Evolutionary conservation across 2,113 vertebrate species (phyloP), one percentile per base, ranked within the genome.

Genomic region (Cacatua alba): DNA sequence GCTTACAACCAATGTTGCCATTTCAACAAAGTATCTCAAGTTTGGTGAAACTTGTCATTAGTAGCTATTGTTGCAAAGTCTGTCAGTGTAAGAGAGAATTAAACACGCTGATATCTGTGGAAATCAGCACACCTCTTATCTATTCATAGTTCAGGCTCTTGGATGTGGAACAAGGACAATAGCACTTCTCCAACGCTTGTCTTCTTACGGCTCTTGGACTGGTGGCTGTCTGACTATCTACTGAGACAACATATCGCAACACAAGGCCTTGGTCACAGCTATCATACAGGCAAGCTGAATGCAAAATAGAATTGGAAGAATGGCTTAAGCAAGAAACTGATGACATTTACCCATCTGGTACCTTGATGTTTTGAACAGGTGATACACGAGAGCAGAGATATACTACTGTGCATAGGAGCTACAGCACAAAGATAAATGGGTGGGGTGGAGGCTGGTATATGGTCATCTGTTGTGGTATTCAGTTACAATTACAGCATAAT

Each of bases 401-500:
- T 59, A 68, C 60, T 85, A 59, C 39, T 82, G n/a, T 74, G 67
- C 7, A 1, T 55, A 41, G 81, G 82, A 93, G 53, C 2, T 3
- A 69, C 19, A 92, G 29, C 55, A 53, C 46, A 75, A 68, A 92
- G 77, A 44, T 26, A 69, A 88, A 35, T 57, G 53, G 14, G 44
- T 85, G 74, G 57, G 39, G 10, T 49, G 89, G 31, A 59, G 35
- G 31, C 63, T 76, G 53, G 81, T 70, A 84, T 59, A 59, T 3
- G 53, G 82, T 95, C 82, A 95, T 95, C 72, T 95, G 64, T 91
- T 96, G 83, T 82, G 83, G 51, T 39, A 84, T 89, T 97, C 78
- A 94, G 20, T 83, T 92, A 92, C 65, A 96, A 70, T 94, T 60
- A 82, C 55, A 96, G 55, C 24, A 83, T 88, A 92, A 97, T 94